Percentiles rank a stretch among this genome's conserved stretches.
phyloP scores from a whole-genome alignment of 2,113 vertebrate genomes.

The Saimiri boliviensis region DNA sequence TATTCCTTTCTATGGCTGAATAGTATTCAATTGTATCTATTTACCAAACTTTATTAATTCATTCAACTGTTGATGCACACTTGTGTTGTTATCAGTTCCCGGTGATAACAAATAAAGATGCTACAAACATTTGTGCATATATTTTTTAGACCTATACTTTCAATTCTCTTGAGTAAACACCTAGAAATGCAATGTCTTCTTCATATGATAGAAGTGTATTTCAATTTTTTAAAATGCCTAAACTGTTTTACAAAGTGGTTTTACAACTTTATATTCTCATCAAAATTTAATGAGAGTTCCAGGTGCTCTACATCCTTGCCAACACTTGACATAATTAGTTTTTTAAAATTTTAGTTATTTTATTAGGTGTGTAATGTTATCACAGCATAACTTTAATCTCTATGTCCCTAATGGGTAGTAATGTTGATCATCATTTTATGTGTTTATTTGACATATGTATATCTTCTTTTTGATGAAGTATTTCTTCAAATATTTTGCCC shows the following conservation, averaged over 20 bases:
- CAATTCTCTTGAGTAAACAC: not conserved
- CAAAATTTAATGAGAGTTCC: not conserved
- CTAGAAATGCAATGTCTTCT: not conserved
- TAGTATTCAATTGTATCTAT: not conserved
- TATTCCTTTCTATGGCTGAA: not conserved
- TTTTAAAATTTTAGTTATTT: not conserved
- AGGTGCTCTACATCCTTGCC: not conserved
- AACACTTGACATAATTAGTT: not conserved
- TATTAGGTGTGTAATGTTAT: not conserved
- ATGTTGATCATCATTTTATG: not conserved
- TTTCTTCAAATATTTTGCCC: not conserved
- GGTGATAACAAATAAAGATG: not conserved
- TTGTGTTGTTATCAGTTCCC: not conserved
- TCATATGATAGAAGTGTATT: not conserved
- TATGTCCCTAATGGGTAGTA: not conserved
- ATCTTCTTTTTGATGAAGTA: not conserved
- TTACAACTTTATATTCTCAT: not conserved
- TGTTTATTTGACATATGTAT: not conserved
- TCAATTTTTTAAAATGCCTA: not conserved
- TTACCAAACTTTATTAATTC: not conserved
- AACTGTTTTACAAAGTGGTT: not conserved
- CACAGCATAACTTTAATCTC: not conserved
- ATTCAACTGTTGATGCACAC: not conserved
- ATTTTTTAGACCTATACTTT: not conserved
- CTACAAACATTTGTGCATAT: not conserved